These are phyloP conservation scores for Nephrotoma flavescens DNA, from an alignment of 2,888 invertebrate species.

Conservation along the genomic window DNA sequence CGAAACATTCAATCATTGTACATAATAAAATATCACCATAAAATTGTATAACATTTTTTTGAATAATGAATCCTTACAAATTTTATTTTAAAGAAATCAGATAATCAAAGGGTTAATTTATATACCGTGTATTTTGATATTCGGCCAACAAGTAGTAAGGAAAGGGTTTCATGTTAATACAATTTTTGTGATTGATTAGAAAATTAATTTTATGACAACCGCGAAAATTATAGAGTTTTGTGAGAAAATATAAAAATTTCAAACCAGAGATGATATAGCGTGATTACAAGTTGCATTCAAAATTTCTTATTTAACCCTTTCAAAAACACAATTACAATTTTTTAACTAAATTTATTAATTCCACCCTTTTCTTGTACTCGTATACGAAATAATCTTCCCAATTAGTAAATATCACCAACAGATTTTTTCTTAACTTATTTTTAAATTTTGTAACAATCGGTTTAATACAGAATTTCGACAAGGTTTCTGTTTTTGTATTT, in stretches of 20 bases:
- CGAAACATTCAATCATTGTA: background rate
- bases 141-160: background rate
- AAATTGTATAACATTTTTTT: background rate
- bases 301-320: background rate
- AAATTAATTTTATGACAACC: background rate
- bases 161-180: background rate
- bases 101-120: background rate
- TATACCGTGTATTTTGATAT: background rate
- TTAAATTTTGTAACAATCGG: background rate
- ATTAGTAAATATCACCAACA: constrained; percentile 5
- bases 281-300: background rate
- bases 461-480: background rate
- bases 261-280: background rate
- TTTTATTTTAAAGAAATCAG: background rate
- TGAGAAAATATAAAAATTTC: background rate
- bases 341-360: background rate
- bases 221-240: background rate
- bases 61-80: background rate
- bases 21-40: background rate
- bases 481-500: background rate
- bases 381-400: constrained; percentile 1
- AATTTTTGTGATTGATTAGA: background rate
- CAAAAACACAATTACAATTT: background rate
- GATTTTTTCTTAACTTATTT: background rate
- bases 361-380: constrained; percentile 3